phyloP scores from a whole-genome alignment of 2,888 invertebrate species.

The Zeuzera pyrina region DNA sequence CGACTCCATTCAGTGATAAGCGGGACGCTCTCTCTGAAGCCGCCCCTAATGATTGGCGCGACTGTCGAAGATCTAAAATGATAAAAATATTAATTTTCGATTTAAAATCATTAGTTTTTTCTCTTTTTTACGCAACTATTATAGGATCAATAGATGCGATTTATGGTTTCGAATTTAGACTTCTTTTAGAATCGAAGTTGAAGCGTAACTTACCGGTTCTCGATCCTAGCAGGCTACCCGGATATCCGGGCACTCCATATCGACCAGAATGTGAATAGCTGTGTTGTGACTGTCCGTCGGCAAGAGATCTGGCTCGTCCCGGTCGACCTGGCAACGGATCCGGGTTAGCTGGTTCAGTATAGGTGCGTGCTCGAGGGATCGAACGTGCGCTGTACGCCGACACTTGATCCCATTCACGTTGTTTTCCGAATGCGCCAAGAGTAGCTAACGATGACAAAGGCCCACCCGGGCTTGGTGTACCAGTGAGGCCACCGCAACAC shows the following conservation, averaged over 20 bases:
- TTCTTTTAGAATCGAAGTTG: conserved; percentile 7
- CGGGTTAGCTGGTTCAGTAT: conserved; percentile 72
- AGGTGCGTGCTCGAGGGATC: conserved; percentile 90
- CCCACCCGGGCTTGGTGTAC: conserved; percentile 84
- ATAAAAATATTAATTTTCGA: too few relatives aligned
- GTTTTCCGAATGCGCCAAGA: conserved; percentile 87
- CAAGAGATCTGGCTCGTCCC: conserved; percentile 83
- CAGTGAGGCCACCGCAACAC: conserved; percentile 81
- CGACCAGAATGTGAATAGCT: conserved; percentile 89
- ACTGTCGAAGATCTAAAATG: conserved; percentile 84
- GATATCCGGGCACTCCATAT: conserved; percentile 82
- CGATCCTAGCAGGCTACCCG: conserved; percentile 76
- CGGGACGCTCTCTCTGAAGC: conserved; percentile 87
- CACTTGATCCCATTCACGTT: conserved; percentile 82
- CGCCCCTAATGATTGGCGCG: conserved; percentile 87
- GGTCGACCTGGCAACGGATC: conserved; percentile 88
- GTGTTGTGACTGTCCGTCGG: conserved; percentile 92
- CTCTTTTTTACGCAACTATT: too few relatives aligned
- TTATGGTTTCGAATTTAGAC: not conserved
- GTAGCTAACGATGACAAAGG: conserved; percentile 88
- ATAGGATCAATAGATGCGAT: too few relatives aligned
- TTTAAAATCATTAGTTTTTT: too few relatives aligned
- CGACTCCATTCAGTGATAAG: conserved; percentile 78
- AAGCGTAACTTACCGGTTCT: conserved; percentile 47
- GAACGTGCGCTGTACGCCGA: conserved; percentile 94